Base-by-base conservation (phyloP, 64 coral and sea anemone species). In the Stichodactyla mertensii region DNA sequence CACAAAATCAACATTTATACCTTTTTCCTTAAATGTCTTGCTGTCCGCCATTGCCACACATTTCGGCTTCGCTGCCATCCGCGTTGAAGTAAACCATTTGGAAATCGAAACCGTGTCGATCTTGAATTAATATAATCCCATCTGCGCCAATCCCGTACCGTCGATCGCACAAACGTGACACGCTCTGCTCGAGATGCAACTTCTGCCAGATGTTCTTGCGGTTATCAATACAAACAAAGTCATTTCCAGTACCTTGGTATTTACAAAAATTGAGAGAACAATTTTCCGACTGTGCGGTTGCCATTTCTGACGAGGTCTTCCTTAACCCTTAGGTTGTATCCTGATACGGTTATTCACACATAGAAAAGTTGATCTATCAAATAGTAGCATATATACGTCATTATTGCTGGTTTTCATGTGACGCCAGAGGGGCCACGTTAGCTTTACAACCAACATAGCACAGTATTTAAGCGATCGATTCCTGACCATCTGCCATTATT, bases 1-100 rank as follows among this genome's bases (percentile, higher is more conserved):
- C 8, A 69, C 64, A 23, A 69, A 69, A 23, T 69, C 19, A 7
- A 69, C 64, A 20, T 69, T 69, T n/a, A 23, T 69, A 69, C 64
- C 64, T 69, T 22, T 69, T 4, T 69, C 64, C 18, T 22, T 69
- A 22, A 69, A 69, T 69, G 19, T 69, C n/a, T 69, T n/a, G n/a
- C 19, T 69, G 19, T 15, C 18, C 70, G 61, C 85, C 85, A 52
- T 86, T 86, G 61, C 85, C 85, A 61, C 85, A 86, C 60, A 70
- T 70, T 69, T 86, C 61, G 1, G 24, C 24, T 52, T 71, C 61
- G 61, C 85, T 70, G 45, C 85, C 85, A 27, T 86, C 85, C 10
- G 61, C 61, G 28, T 86, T 86, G 45, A 52, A 54, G 13, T 70
- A 70, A 12, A 31, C 27, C 85, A 86, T 66, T 13, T 52, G 61